Evolutionary conservation across 1,140 invertebrate species (phyloP), one percentile per base, ranked within the genome.

Genomic region (Agraylea sexmaculata): DNA sequence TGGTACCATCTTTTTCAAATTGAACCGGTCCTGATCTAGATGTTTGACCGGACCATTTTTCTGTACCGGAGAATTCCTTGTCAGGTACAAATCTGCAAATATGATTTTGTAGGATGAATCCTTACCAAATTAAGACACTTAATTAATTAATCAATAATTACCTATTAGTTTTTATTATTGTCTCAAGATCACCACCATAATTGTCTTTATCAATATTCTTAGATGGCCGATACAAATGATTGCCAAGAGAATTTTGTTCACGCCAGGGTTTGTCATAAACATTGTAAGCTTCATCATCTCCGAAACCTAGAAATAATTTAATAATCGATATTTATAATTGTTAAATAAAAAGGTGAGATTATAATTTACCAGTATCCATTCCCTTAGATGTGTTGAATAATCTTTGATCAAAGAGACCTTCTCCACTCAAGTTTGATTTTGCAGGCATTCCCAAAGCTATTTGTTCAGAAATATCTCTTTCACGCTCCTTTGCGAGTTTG

Each of bases 381-480:
- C 95, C 95, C 60, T 92, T 89, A 23, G 73, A 82, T 47, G 91
- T 90, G 55, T 98, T 96, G 57, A 99, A 97, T 2, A 99, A 67
- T 33, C 96, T 67, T 52, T 94, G 87, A 69, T 99, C 96, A 63
- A 97, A 99, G 58, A 94, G 81, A 1, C 78, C 75, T 58, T 96
- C 92, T 0, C 78, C 80, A 16, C 71, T 70, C 36, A 62, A 68
- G 7, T 70, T 67, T 4, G 75, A 74, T 53, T 91, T 90, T 3
- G 90, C 87, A 0, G 95, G 95, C 57, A 98, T 60, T 3, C 94
- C 95, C 4, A 99, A 68, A 1, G 95, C 96, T 53, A 99, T 98
- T 69, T 98, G 90, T 59, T 99, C 95, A 44, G 89, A 95, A 40
- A 99, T 95, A 59, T 99, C 96, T 16, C 95, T 74, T 51, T 99